Evolutionary conservation across 2,113 vertebrate species (phyloP).

Genomic region (Strix aluco): DNA sequence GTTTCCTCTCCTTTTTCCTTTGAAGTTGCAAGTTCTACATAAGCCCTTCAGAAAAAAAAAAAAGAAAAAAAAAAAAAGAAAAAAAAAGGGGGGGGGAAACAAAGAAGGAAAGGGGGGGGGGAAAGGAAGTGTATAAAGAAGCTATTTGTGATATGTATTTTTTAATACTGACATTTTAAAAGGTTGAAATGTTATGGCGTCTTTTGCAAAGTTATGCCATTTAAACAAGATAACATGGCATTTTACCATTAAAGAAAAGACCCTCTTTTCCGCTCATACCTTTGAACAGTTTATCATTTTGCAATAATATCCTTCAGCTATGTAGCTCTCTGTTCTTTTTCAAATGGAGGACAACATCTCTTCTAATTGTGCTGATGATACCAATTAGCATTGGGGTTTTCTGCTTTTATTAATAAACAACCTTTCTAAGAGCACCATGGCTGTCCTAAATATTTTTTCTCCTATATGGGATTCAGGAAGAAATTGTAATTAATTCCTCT

Average conservation of each 20-base stretch:
- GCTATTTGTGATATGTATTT: background rate
- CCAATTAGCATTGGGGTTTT: conserved; percentile 24
- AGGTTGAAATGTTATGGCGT: conserved; percentile 5
- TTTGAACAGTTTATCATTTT: conserved; percentile 47
- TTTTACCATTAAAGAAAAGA: conserved; percentile 31
- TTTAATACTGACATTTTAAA: conserved; percentile 55
- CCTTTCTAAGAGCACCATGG: background rate
- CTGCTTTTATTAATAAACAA: conserved; percentile 3
- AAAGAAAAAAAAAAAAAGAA: fast-evolving
- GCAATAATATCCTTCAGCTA: conserved; percentile 39
- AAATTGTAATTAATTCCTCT: conserved; percentile 43
- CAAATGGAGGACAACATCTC: conserved; percentile 2
- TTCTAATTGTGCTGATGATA: conserved; percentile 54
- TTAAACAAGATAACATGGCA: conserved; percentile 51
- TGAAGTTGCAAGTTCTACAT: background rate
- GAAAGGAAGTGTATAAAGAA: background rate
- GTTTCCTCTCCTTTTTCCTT: background rate
- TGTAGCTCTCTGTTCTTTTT: conserved; percentile 7
- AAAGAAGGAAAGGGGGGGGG: no score
- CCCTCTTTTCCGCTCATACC: background rate
- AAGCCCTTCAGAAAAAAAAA: background rate
- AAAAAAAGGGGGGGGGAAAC: background rate
- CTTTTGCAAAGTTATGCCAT: conserved; percentile 38
- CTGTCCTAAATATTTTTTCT: background rate
- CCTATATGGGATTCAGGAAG: background rate